phyloP scores from a whole-genome alignment of 2,888 invertebrate species.

The Mythimna lalbum region DNA sequence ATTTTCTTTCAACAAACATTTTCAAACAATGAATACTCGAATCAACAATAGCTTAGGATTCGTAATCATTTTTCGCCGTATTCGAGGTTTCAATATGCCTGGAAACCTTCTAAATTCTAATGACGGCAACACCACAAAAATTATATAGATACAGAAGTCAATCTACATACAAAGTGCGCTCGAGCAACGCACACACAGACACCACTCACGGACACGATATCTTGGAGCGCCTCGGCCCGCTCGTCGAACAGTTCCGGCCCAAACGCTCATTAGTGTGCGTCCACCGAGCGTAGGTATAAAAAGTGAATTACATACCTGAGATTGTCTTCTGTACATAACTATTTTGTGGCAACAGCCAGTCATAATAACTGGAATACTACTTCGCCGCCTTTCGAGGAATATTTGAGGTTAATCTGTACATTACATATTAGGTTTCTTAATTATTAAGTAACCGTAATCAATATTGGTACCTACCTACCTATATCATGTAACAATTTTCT shows the following conservation, averaged over 20 bases:
- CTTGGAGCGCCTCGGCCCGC: too few species aligned
- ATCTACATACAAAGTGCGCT: too few species aligned
- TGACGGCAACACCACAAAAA: too few species aligned
- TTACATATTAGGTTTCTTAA: constrained; percentile 29
- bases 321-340: too few species aligned
- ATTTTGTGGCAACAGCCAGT: too few species aligned
- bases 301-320: too few species aligned
- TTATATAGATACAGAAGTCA: too few species aligned
- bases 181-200: too few species aligned
- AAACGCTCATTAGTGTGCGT: too few species aligned
- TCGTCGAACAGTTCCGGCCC: too few species aligned
- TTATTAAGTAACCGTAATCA: neutral
- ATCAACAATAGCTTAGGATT: constrained; percentile 11
- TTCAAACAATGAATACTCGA: constrained; percentile 3
- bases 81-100: constrained; percentile 31
- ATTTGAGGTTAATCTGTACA: constrained; percentile 38
- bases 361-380: constrained; percentile 35
- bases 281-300: too few species aligned
- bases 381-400: constrained; percentile 35
- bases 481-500: neutral
- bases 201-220: too few species aligned
- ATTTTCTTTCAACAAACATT: constrained; percentile 2
- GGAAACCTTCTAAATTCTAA: constrained; percentile 38
- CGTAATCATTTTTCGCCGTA: constrained; percentile 51
- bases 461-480: neutral